A percentile compares a stretch with the other conserved stretches of the same genome.
These are phyloP conservation scores for Neoscelio sp. DNA, from an alignment of 2,888 invertebrate species.

Conservation along the genomic window DNA sequence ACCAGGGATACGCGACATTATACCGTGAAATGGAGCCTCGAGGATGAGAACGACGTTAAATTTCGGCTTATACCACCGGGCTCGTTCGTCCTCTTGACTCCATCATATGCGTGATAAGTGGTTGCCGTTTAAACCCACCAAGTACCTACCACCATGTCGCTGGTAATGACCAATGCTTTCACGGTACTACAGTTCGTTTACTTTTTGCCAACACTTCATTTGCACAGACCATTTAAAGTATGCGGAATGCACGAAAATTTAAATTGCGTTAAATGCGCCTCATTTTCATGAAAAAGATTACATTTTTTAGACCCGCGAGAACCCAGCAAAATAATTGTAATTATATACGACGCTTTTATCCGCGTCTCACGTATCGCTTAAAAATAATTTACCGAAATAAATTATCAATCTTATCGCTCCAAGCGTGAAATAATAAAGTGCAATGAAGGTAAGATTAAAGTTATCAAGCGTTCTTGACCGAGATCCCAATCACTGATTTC, in stretches of 20 bases:
- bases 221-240: conserved; percentile 54
- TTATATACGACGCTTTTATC: not conserved
- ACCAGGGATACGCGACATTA: conserved; percentile 75
- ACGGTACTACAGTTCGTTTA: conserved; percentile 50
- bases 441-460: no score
- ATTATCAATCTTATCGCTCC: no score
- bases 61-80: conserved; percentile 67
- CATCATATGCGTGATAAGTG: conserved; percentile 63
- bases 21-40: conserved; percentile 80
- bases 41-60: conserved; percentile 74
- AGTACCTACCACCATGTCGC: not conserved
- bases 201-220: conserved; percentile 51
- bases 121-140: conserved; percentile 43
- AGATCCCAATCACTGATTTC: no score
- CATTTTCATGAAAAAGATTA: conserved; percentile 22
- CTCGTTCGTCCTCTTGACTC: conserved; percentile 65
- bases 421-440: no score
- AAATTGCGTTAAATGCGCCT: conserved; percentile 18
- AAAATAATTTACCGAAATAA: not conserved
- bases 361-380: not conserved
- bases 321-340: conserved; percentile 2
- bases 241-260: conserved; percentile 34
- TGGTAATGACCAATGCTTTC: conserved; percentile 64
- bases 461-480: no score
- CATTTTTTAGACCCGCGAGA: conserved; percentile 9